Evolutionary conservation across 2,797 vertebrate species (phyloP).

Genomic region (Gymnothorax reevesii): DNA sequence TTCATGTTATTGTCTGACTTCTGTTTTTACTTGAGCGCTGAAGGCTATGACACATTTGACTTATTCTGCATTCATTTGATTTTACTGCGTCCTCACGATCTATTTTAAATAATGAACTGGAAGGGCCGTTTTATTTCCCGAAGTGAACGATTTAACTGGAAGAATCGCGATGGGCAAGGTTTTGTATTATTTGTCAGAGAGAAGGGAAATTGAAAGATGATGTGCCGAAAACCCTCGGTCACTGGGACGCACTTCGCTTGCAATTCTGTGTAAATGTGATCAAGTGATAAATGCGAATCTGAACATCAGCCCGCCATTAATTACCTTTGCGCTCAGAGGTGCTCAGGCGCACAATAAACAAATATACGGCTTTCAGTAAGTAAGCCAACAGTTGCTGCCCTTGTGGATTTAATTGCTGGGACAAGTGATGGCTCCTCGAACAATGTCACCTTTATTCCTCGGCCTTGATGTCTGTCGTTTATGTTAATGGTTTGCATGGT

Average conservation of each 20-base stretch:
- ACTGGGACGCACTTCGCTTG: background rate
- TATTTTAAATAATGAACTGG: background rate
- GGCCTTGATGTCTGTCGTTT: background rate
- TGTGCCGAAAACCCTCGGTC: background rate
- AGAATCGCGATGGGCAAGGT: background rate
- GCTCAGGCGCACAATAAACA: background rate
- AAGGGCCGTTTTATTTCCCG: background rate
- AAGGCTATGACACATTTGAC: background rate
- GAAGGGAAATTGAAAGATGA: background rate
- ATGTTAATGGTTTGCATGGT: background rate
- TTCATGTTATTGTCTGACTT: background rate
- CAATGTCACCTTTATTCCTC: background rate
- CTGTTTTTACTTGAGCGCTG: background rate
- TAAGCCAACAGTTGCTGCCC: background rate
- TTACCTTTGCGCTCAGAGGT: background rate
- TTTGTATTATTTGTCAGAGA: background rate
- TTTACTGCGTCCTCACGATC: background rate
- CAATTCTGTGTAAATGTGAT: background rate
- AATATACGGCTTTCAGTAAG: constrained; percentile 1
- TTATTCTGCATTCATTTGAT: background rate
- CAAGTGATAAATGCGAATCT: background rate
- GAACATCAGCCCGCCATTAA: background rate
- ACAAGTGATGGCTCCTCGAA: background rate
- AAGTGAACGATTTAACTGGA: background rate
- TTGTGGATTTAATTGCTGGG: background rate